phyloP scores from a whole-genome alignment of 2,113 vertebrate species.

The Megaleporinus macrocephalus region DNA sequence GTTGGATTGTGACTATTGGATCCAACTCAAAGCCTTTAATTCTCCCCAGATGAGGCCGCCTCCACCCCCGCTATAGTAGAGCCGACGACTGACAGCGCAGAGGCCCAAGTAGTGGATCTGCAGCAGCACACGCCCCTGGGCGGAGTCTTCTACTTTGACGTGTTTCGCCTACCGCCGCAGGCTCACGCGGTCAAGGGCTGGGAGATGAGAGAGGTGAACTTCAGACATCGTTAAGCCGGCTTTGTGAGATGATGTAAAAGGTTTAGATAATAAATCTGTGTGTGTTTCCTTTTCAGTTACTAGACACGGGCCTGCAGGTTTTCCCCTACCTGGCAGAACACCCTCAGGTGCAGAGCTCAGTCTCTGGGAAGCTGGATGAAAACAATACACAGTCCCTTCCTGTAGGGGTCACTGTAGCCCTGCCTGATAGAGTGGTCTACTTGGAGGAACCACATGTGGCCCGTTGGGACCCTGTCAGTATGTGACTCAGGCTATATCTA shows the following conservation, averaged over 20 bases:
- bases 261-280: neutral
- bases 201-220: slow-evolving; percentile 83
- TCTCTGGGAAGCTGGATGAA: slow-evolving; percentile 53
- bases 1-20: neutral
- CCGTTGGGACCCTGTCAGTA: slow-evolving; percentile 85
- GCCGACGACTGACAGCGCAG: accelerated
- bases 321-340: slow-evolving; percentile 73
- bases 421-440: slow-evolving; percentile 77
- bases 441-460: slow-evolving; percentile 82
- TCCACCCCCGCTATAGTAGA: neutral
- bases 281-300: slow-evolving; percentile 69
- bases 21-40: neutral
- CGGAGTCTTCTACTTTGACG: slow-evolving; percentile 83
- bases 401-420: slow-evolving; percentile 74
- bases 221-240: neutral
- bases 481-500: neutral
- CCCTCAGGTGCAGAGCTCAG: slow-evolving; percentile 27
- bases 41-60: slow-evolving; percentile 55
- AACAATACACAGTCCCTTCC: slow-evolving; percentile 36
- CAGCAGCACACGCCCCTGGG: slow-evolving; percentile 80
- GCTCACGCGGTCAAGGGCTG: slow-evolving; percentile 73
- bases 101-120: slow-evolving; percentile 75
- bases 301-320: slow-evolving; percentile 73
- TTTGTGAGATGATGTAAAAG: neutral
- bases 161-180: slow-evolving; percentile 83